Base-by-base conservation (phyloP, 2,888 invertebrate species). In the Drosophila maculinotata region DNA sequence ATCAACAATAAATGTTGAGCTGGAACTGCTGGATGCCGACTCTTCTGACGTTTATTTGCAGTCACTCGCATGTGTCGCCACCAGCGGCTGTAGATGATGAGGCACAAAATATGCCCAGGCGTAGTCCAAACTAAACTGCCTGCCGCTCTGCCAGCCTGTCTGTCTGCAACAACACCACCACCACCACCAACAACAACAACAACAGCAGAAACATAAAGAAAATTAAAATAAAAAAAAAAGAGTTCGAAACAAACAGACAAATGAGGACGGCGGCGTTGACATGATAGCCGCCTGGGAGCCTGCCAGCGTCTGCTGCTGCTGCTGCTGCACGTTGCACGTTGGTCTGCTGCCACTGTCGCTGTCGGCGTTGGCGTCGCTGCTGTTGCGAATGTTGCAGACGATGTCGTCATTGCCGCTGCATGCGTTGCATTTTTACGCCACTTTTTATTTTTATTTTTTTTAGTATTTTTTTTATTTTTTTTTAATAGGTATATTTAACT, bases 211-310 rank as follows among this genome's bases (percentile, higher is more conserved):
- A 51, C 35, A 47, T 56, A 48, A 49, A 56, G 30, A 53, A 66
- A 71, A 71, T 58, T 56, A 64, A 67, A 68, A 72, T 30, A 68
- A 73, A 68, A 66, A 57, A 53, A 48, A 62, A 70, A 62, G 56
- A 63, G 31, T 42, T 76, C 62, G 67, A 59, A 54, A 69, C 77
- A 77, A 75, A 74, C 79, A 71, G 75, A 76, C 83, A 85, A 85
- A 85, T 87, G 85, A 86, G 88, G 70, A 85, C 80, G 87, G 51
- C 78, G 66, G 53, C 85, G 80, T 87, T 87, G 87, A 82, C 84
- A 86, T 87, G 87, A 82, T 84, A 81, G 76, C 75, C 75, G 74
- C 71, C 58, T 69, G 75, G 56, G 52, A 74, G 72, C 56, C 71
- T 54, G 47, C 33, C 62, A 75, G 62, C 60, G 68, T 66, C 66